Conservation (phyloP, 2,797 vertebrate genomes). For the Silurus lanzhouensis region DNA sequence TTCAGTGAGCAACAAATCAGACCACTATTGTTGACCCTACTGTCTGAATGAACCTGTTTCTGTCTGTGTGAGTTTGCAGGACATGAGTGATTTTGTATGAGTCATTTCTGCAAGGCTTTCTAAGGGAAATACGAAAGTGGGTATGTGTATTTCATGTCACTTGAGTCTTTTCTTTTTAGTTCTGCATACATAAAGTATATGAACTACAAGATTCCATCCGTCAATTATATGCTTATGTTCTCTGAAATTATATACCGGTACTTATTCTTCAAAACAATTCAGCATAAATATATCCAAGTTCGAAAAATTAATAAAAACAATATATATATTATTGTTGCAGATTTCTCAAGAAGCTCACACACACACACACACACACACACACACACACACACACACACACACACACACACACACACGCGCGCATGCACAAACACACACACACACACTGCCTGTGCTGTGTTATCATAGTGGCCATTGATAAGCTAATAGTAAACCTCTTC, state of each 20-base stretch:
- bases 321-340: neutral
- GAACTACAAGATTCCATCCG: constrained; percentile 48
- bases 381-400: constrained; percentile 38
- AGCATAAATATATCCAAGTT: neutral
- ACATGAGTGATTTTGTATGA: constrained; percentile 17
- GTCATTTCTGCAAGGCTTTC: neutral
- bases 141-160: constrained; percentile 48
- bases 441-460: constrained; percentile 45
- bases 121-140: constrained; percentile 40
- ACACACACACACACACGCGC: constrained; percentile 33
- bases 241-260: neutral
- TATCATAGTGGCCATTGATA: constrained; percentile 51
- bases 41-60: neutral
- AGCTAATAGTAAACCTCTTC: constrained; percentile 41
- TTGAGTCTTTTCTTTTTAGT: constrained; percentile 28
- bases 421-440: constrained; percentile 15
- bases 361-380: constrained; percentile 40
- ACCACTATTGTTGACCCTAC: constrained; percentile 6
- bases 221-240: neutral
- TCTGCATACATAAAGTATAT: constrained; percentile 12
- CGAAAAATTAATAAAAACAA: no score
- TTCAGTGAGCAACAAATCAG: constrained; percentile 3
- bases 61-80: neutral
- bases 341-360: neutral
- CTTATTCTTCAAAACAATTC: neutral